Percentiles rank a stretch among this genome's conserved stretches.
Evolutionary conservation across 1,140 invertebrate genomes (phyloP).

Genomic region (Cotesia glomerata): DNA sequence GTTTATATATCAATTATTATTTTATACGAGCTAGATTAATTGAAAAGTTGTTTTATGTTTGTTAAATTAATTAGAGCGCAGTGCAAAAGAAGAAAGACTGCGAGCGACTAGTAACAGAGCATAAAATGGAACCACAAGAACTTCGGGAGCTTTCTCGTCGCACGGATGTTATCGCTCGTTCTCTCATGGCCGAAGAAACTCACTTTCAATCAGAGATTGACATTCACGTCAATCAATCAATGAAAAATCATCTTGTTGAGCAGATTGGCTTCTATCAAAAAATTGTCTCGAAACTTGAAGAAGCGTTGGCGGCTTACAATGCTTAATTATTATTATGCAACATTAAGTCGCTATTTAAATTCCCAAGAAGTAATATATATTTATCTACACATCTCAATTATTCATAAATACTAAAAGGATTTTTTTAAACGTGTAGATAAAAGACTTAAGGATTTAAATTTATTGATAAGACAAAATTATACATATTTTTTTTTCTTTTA

Average conservation of each 20-base stretch:
- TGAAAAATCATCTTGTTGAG: constrained; percentile 84
- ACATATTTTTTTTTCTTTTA: too few species aligned
- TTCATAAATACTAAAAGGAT: too few species aligned
- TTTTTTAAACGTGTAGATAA: too few species aligned
- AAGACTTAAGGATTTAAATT: too few species aligned
- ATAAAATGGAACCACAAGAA: constrained; percentile 82
- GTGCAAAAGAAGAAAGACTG: constrained; percentile 90
- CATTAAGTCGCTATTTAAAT: neutral
- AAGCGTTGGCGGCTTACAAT: constrained; percentile 65
- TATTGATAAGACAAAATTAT: too few species aligned
- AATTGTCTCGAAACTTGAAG: constrained; percentile 72
- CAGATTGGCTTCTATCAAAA: constrained; percentile 94
- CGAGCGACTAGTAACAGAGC: constrained; percentile 79
- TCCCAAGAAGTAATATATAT: neutral
- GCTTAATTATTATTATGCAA: constrained; percentile 25
- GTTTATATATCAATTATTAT: too few species aligned
- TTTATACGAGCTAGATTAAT: neutral
- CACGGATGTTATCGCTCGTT: constrained; percentile 90
- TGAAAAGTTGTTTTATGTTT: neutral
- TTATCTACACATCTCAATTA: too few species aligned
- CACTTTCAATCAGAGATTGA: constrained; percentile 90
- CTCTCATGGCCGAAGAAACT: constrained; percentile 90
- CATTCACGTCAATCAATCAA: constrained; percentile 83
- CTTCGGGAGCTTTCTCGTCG: constrained; percentile 80
- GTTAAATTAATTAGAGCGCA: constrained; percentile 68